Evolutionary conservation across 2,888 invertebrate genomes (phyloP).

Genomic region (Ametastegia equiseti): DNA sequence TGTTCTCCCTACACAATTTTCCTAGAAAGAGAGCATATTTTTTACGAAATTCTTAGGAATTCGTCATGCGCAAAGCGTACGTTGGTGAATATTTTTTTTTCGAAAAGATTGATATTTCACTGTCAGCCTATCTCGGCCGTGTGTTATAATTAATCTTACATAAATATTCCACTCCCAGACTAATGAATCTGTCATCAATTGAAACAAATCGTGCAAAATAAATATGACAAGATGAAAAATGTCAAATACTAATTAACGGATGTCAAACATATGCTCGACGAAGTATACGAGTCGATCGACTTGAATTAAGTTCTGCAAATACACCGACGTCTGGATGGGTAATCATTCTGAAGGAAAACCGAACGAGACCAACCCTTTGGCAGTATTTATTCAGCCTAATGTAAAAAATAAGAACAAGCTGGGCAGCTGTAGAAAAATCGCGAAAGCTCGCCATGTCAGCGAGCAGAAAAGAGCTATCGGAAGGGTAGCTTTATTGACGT

Average conservation of each 20-base stretch:
- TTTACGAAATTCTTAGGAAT: background rate
- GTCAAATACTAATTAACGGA: background rate
- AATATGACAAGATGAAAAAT: no score
- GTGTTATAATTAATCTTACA: no score
- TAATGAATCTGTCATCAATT: no score
- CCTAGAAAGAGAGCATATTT: background rate
- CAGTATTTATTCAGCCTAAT: background rate
- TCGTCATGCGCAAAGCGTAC: background rate
- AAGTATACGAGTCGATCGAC: background rate
- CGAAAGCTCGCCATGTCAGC: conserved; percentile 10
- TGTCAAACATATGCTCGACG: background rate
- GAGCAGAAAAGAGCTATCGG: conserved; percentile 23
- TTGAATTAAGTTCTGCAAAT: background rate
- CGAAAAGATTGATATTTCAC: background rate
- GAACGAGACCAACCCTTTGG: background rate
- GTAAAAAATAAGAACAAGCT: background rate
- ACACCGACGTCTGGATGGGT: background rate
- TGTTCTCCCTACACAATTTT: background rate
- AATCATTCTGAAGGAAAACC: background rate
- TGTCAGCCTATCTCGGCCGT: background rate
- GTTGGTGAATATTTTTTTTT: background rate
- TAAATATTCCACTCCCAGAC: no score
- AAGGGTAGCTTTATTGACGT: conserved; percentile 22
- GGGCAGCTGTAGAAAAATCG: conserved; percentile 17
- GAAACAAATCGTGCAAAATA: no score